These are phyloP conservation scores for Harlomillsia oculata DNA, from an alignment of 1,140 invertebrate genomes.

Conservation along the genomic window DNA sequence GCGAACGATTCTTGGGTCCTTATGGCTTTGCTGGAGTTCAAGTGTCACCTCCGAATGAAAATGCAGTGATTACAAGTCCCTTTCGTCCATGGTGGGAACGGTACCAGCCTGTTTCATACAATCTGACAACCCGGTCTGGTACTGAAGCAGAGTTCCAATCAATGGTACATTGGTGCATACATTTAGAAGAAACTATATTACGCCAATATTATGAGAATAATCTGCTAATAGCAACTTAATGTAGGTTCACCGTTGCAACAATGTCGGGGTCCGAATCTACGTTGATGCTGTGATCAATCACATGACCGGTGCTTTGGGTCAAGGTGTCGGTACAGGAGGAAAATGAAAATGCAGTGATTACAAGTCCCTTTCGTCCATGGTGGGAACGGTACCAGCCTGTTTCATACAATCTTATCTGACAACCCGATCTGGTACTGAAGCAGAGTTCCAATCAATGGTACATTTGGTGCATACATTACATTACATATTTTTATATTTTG, in stretches of 20 bases:
- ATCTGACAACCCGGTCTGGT: constrained; percentile 64
- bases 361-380: constrained; percentile 54
- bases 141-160: constrained; percentile 55
- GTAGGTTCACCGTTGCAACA: constrained; percentile 50
- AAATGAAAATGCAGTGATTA: constrained; percentile 53
- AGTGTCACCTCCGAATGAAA: constrained; percentile 59
- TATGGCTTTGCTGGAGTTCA: constrained; percentile 69
- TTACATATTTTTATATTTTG: not conserved
- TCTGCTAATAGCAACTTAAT: not conserved
- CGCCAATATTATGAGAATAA: constrained; percentile 25
- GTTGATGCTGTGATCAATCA: constrained; percentile 74
- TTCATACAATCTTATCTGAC: constrained; percentile 64
- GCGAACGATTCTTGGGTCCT: constrained; percentile 66
- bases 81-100: constrained; percentile 70
- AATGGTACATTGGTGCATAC: constrained; percentile 53
- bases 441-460: constrained; percentile 64
- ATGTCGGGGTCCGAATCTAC: constrained; percentile 53
- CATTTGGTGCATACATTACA: constrained; percentile 38
- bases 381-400: constrained; percentile 83
- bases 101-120: constrained; percentile 83
- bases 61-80: constrained; percentile 47
- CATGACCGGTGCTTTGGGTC: constrained; percentile 58
- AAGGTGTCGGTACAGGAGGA: constrained; percentile 46
- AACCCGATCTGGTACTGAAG: constrained; percentile 65
- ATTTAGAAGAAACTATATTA: constrained; percentile 50